These are phyloP conservation scores for Bombylius major DNA, from an alignment of 2,888 invertebrate species.

Conservation along the genomic window DNA sequence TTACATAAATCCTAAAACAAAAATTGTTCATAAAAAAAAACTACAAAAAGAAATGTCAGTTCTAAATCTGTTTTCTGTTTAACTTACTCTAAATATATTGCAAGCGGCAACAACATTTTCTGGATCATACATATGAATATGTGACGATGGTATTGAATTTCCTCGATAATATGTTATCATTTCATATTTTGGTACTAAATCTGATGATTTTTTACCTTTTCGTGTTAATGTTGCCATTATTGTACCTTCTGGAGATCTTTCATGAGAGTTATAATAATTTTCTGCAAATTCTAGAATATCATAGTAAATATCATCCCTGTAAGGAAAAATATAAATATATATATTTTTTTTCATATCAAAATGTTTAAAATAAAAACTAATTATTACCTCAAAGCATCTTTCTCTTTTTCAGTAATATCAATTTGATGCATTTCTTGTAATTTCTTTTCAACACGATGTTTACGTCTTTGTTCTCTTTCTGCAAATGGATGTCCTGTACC, in stretches of 20 bases:
- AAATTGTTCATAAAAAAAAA: not conserved
- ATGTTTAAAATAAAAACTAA: not conserved
- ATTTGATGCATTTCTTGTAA: conserved; percentile 64
- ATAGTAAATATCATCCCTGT: conserved; percentile 49
- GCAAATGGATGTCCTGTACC: conserved; percentile 37
- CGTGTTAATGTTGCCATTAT: conserved; percentile 76
- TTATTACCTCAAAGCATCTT: conserved; percentile 26
- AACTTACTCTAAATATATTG: conserved; percentile 72
- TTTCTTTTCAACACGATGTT: conserved; percentile 74
- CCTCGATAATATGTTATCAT: conserved; percentile 85
- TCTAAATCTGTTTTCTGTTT: no score
- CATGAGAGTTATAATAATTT: conserved; percentile 81
- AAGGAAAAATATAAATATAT: not conserved
- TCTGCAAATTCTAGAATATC: conserved; percentile 91
- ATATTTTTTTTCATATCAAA: no score
- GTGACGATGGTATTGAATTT: conserved; percentile 80
- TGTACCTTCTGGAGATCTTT: conserved; percentile 73
- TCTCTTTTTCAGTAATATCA: conserved; percentile 29
- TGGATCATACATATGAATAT: conserved; percentile 89
- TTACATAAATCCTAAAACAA: conserved; percentile 68
- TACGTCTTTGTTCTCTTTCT: conserved; percentile 67
- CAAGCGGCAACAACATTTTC: conserved; percentile 85
- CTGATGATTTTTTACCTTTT: conserved; percentile 60
- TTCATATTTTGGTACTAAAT: conserved; percentile 77
- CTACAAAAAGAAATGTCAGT: not conserved